Evolutionary conservation across 1,140 invertebrate species (phyloP).

Genomic region (Hesperophylax magnus): DNA sequence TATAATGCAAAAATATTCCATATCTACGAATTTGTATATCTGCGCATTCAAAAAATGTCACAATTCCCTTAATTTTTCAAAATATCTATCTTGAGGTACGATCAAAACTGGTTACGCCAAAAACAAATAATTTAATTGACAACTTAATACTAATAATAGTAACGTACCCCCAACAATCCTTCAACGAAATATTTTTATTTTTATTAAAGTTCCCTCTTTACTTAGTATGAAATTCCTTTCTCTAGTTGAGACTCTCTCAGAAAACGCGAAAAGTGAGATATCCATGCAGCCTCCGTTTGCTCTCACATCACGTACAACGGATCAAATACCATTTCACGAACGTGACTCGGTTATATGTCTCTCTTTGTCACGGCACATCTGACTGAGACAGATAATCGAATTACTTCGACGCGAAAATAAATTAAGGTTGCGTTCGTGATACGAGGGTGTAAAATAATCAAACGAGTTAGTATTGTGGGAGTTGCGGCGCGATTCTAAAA

Average conservation of each 20-base stretch:
- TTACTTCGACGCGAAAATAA: not conserved
- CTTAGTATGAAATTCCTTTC: no score
- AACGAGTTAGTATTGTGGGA: not conserved
- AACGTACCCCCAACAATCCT: no score
- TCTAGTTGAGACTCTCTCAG: no score
- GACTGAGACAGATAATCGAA: conserved; percentile 3
- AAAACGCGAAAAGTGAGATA: not conserved
- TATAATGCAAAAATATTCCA: no score
- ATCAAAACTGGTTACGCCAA: not conserved
- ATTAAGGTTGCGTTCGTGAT: not conserved
- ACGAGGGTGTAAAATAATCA: not conserved
- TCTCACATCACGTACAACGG: not conserved
- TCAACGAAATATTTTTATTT: no score
- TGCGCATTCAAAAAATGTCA: no score
- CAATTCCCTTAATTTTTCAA: not conserved
- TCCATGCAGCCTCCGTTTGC: not conserved
- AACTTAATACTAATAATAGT: no score
- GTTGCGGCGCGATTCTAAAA: not conserved
- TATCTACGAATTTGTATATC: no score
- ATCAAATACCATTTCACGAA: not conserved
- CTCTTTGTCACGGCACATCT: not conserved
- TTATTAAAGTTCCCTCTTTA: no score
- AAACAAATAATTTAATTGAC: no score
- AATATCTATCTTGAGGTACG: not conserved
- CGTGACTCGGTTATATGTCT: not conserved